These are phyloP conservation scores for Caerostris darwini DNA, from an alignment of 1,140 invertebrate genomes.

Conservation along the genomic window DNA sequence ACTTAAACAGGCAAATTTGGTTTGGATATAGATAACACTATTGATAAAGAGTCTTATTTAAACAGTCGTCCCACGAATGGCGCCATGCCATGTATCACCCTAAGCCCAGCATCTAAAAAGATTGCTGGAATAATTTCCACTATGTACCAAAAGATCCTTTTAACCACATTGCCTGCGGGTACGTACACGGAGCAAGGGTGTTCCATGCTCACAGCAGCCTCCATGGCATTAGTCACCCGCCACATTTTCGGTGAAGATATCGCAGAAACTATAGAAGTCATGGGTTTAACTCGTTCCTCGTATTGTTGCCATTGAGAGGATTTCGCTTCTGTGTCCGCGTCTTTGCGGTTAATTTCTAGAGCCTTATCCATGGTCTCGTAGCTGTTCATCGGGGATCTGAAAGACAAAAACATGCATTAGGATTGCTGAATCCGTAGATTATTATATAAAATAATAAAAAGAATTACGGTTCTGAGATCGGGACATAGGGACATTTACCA, in stretches of 20 bases:
- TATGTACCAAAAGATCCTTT: neutral
- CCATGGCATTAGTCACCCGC: slow-evolving; percentile 5
- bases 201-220: neutral
- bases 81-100: no score
- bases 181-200: slow-evolving; percentile 20
- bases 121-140: no score
- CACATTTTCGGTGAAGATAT: neutral
- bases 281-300: neutral
- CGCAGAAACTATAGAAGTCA: neutral
- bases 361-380: neutral
- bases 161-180: neutral
- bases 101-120: no score
- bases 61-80: no score
- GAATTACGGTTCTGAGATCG: no score
- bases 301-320: neutral
- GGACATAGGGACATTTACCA: no score
- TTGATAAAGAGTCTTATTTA: no score
- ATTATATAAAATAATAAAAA: no score
- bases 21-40: no score
- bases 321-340: neutral
- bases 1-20: no score
- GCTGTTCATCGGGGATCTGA: neutral
- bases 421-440: no score
- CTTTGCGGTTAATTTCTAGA: neutral
- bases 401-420: neutral